These are phyloP conservation scores for Heliconius charithonia DNA, from an alignment of 2,888 invertebrate genomes.

Conservation along the genomic window DNA sequence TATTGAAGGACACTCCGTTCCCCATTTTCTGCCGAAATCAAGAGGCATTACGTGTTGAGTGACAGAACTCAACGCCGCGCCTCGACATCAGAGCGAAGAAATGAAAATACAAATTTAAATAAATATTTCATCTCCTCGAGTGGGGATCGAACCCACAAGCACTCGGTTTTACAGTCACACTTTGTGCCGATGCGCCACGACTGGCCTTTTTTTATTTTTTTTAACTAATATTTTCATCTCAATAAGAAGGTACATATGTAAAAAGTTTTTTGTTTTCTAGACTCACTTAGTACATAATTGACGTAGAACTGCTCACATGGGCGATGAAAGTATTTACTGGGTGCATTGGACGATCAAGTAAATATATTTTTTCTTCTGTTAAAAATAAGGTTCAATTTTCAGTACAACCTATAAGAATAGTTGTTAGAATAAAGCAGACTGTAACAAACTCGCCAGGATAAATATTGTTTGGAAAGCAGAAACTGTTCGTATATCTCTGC, in stretches of 20 bases:
- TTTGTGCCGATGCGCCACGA: too few species aligned
- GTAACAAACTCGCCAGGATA: slow-evolving; percentile 67
- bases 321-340: slow-evolving; percentile 74
- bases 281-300: slow-evolving; percentile 81
- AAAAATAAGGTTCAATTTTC: slow-evolving; percentile 54
- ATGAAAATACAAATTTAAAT: too few species aligned
- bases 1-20: too few species aligned
- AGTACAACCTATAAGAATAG: slow-evolving; percentile 53
- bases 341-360: slow-evolving; percentile 49
- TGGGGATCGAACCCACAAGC: too few species aligned
- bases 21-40: too few species aligned
- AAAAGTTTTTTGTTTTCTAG: slow-evolving; percentile 74
- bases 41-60: too few species aligned
- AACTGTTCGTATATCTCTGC: slow-evolving; percentile 62
- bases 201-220: too few species aligned
- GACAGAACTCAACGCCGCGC: too few species aligned
- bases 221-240: too few species aligned
- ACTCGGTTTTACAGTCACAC: too few species aligned
- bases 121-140: too few species aligned
- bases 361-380: slow-evolving; percentile 54
- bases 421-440: slow-evolving; percentile 71
- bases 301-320: slow-evolving; percentile 80
- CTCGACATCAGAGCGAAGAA: too few species aligned
- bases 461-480: slow-evolving; percentile 70
- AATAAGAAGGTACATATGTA: background rate